Conservation (phyloP, 2,113 vertebrate species). For the Neolamprologus caudopunctatus region DNA sequence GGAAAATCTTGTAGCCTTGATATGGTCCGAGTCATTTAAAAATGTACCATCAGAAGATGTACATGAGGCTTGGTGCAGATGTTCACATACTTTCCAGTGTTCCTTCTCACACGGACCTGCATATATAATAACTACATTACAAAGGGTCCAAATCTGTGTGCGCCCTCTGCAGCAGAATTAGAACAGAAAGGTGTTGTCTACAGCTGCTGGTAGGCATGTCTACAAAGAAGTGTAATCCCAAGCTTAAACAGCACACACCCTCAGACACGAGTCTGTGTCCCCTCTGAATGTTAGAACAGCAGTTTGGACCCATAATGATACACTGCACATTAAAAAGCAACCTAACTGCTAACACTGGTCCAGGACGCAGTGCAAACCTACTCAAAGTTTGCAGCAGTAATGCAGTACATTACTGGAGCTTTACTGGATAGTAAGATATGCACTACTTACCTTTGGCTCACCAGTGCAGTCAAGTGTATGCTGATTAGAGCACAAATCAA, state of each 20-base stretch:
- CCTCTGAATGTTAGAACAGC: neutral
- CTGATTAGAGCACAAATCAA: neutral
- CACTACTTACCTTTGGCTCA: neutral
- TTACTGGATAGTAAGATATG: neutral
- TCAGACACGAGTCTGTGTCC: neutral
- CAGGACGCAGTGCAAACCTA: neutral
- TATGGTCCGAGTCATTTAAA: neutral
- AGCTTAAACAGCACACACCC: neutral
- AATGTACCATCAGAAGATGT: neutral
- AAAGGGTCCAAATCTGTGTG: neutral
- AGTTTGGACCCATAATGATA: neutral
- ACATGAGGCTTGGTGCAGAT: neutral
- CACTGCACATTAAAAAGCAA: neutral
- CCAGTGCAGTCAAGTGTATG: neutral
- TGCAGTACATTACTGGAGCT: neutral
- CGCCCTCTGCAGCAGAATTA: neutral
- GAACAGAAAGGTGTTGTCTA: neutral
- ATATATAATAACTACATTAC: neutral
- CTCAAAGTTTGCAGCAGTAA: neutral
- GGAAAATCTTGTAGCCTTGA: too few relatives aligned
- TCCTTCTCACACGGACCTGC: rapidly evolving
- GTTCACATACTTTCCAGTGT: neutral
- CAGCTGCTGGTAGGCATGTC: neutral
- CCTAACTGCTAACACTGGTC: neutral
- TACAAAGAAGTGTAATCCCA: neutral